Evolutionary conservation across 2,888 invertebrate species (phyloP), one percentile per base, ranked within the genome.

Genomic region (Hypomecis atomaria): DNA sequence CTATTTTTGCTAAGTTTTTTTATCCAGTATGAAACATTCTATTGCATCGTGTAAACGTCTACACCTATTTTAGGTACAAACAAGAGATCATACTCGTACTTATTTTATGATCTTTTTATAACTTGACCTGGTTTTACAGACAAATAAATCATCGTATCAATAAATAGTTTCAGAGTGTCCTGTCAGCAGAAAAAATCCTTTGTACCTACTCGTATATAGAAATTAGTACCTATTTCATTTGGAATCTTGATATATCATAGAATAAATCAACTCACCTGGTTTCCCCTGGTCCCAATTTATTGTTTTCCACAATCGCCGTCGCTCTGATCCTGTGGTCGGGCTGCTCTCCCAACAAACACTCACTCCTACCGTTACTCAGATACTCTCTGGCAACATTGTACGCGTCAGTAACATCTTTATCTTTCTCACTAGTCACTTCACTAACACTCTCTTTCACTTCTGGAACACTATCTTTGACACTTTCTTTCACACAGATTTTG

Each of bases 301-400:
- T 94, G 78, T 88, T 94, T 77, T 95, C 94, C 64, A 94, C 93
- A 72, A 94, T 88, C 53, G 94, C 94, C 36, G 94, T 94, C 43
- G 94, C 94, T 74, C 94, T 92, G 79, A 94, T 89, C 84, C 94
- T 93, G 79, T 94, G 94, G 78, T 95, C 95, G 45, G 92, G 89
- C 73, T 89, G 88, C 71, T 95, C 94, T 8, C 95, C 96, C 77
- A 96, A 94, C 83, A 96, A 92, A 79, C 96, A 94, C 88, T 96
- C 96, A 78, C 95, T 95, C 73, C 96, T 92, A 56, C 96, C 96
- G 95, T 96, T 96, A 73, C 75, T 89, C 73, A 92, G 71, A 66
- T 92, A 85, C 82, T 92, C 91, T 69, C 90, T 82, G 48, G 84
- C 92, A 56, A 89, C 86, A 88, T 86, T 90, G 71, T 85, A 89